These are phyloP conservation scores for Andrena bucephala DNA, from an alignment of 2,888 invertebrate genomes.

Conservation along the genomic window DNA sequence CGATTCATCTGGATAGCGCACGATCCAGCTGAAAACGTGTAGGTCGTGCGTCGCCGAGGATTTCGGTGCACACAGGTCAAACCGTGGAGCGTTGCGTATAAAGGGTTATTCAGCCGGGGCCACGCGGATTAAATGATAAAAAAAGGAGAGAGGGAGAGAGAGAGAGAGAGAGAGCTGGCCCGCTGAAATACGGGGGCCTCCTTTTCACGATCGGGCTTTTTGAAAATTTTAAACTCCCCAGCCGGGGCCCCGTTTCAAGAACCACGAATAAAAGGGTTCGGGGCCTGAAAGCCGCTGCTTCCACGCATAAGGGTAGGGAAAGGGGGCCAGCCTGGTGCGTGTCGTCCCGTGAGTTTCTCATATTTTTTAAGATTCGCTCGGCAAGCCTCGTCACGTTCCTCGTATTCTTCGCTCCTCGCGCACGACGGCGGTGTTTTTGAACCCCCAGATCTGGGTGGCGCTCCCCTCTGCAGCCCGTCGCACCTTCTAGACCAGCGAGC, in stretches of 20 bases:
- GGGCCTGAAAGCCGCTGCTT: conserved; percentile 76
- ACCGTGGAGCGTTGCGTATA: conserved; percentile 65
- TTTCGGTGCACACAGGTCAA: conserved; percentile 49
- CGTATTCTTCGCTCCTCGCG: conserved; percentile 39
- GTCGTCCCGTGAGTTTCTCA: conserved; percentile 80
- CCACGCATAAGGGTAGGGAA: conserved; percentile 42
- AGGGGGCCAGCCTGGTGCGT: conserved; percentile 51
- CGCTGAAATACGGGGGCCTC: conserved; percentile 76
- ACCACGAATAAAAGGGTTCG: conserved; percentile 83
- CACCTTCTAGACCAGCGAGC: background rate
- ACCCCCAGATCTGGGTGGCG: conserved; percentile 50
- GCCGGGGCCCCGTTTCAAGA: conserved; percentile 72
- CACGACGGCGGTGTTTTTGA: conserved; percentile 3
- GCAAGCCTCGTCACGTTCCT: conserved; percentile 83
- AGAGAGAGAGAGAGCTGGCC: conserved; percentile 38
- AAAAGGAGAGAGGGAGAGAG: conserved; percentile 66
- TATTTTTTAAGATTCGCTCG: conserved; percentile 84
- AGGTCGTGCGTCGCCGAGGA: conserved; percentile 31
- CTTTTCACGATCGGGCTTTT: conserved; percentile 84
- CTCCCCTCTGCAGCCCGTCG: background rate
- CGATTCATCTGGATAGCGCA: background rate
- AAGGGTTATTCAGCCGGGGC: conserved; percentile 83
- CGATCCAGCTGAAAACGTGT: conserved; percentile 10
- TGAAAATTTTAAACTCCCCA: conserved; percentile 83
- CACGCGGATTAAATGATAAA: conserved; percentile 84